These are phyloP conservation scores for Lycorma delicatula DNA, from an alignment of 1,140 invertebrate genomes.

Conservation along the genomic window DNA sequence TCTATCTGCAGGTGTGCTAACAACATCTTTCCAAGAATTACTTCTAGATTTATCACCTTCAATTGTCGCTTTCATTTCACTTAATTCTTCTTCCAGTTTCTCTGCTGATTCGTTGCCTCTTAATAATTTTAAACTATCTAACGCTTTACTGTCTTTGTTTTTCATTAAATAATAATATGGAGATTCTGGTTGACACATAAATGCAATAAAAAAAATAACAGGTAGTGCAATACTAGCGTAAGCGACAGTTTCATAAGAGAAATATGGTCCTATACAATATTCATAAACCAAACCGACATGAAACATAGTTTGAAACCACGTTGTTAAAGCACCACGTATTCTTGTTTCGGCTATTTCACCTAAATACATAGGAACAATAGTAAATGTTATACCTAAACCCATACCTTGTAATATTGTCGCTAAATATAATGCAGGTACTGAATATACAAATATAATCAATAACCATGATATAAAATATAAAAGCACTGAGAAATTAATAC, in stretches of 20 bases:
- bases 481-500: conserved; percentile 54
- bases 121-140: conserved; percentile 53
- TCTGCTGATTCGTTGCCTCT: conserved; percentile 36
- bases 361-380: conserved; percentile 72
- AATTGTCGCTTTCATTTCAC: conserved; percentile 17
- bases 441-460: conserved; percentile 53
- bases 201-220: conserved; percentile 52
- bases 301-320: conserved; percentile 41
- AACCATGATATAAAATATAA: conserved; percentile 69
- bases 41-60: conserved; percentile 13
- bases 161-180: conserved; percentile 59
- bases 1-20: conserved; percentile 16
- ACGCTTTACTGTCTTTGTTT: conserved; percentile 50
- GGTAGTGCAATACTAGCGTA: conserved; percentile 51
- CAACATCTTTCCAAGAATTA: conserved; percentile 14
- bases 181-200: conserved; percentile 70
- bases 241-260: conserved; percentile 56
- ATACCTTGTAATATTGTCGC: conserved; percentile 43
- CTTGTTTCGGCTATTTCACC: conserved; percentile 64
- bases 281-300: conserved; percentile 64
- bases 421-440: conserved; percentile 32
- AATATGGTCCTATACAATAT: conserved; percentile 63
- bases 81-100: conserved; percentile 18
- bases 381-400: conserved; percentile 46
- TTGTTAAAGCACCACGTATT: conserved; percentile 18